Percentiles rank a stretch among this genome's conserved stretches.
These are phyloP conservation scores for Caenorhabditis macrosperma DNA, from an alignment of 2,888 invertebrate genomes.

Conservation along the genomic window DNA sequence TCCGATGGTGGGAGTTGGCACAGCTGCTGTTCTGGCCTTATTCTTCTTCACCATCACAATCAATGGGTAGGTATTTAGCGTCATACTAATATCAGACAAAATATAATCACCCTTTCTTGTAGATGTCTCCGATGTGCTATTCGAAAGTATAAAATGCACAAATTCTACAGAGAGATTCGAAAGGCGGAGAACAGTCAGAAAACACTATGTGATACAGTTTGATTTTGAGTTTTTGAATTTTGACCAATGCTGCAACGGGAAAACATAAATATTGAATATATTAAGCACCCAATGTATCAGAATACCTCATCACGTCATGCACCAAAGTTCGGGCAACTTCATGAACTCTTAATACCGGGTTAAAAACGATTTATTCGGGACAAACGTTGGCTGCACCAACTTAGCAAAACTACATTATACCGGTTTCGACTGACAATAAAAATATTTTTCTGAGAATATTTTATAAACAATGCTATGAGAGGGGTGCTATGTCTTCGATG, in stretches of 20 bases:
- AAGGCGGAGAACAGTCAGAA: slow-evolving; percentile 45
- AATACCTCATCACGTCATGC: neutral
- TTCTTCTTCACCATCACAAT: slow-evolving; percentile 74
- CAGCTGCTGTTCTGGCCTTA: slow-evolving; percentile 72
- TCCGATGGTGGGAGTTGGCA: slow-evolving; percentile 76
- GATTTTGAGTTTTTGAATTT: slow-evolving; percentile 15
- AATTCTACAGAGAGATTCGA: slow-evolving; percentile 67
- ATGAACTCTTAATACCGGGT: slow-evolving; percentile 41
- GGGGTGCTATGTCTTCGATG: neutral
- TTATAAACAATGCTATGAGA: neutral
- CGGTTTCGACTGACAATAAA: slow-evolving; percentile 32
- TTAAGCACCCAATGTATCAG: neutral
- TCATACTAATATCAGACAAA: too few species aligned
- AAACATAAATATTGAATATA: slow-evolving; percentile 45
- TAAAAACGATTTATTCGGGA: slow-evolving; percentile 36
- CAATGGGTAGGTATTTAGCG: slow-evolving; percentile 37
- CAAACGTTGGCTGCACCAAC: slow-evolving; percentile 42
- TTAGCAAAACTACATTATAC: slow-evolving; percentile 34
- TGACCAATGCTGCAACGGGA: slow-evolving; percentile 37
- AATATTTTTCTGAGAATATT: neutral
- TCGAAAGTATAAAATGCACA: slow-evolving; percentile 68
- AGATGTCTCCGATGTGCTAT: slow-evolving; percentile 69
- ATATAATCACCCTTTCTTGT: slow-evolving; percentile 6
- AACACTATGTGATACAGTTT: slow-evolving; percentile 38
- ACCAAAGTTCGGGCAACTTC: neutral